phyloP scores from a whole-genome alignment of 2,797 vertebrate genomes.

The Steatocranus sp. region DNA sequence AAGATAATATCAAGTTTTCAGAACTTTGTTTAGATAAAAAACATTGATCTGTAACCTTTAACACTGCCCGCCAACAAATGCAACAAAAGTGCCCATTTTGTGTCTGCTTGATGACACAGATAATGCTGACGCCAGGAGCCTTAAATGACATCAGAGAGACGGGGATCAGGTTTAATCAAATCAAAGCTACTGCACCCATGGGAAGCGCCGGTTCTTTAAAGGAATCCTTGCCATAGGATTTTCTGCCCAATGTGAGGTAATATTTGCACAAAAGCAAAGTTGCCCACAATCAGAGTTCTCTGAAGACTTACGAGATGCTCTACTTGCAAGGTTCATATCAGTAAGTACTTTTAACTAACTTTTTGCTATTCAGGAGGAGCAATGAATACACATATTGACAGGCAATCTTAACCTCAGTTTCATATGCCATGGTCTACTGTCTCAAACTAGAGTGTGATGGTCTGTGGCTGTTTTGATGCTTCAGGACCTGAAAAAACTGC shows the following conservation, averaged over 20 bases:
- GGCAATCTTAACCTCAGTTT: not conserved
- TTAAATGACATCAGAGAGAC: conserved; percentile 55
- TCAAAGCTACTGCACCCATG: conserved; percentile 42
- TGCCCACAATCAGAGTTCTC: not conserved
- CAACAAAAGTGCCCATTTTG: conserved; percentile 52
- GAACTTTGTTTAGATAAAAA: conserved; percentile 47
- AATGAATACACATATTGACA: not conserved
- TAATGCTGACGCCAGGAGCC: conserved; percentile 57
- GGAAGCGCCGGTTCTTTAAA: conserved; percentile 1
- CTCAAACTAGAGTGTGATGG: not conserved
- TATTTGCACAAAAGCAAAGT: not conserved
- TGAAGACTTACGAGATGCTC: not conserved
- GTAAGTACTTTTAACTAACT: not conserved
- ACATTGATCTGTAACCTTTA: conserved; percentile 49
- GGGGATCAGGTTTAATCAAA: conserved; percentile 56
- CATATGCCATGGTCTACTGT: not conserved
- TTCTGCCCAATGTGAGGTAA: not conserved
- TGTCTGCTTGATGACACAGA: conserved; percentile 61
- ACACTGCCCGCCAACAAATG: conserved; percentile 22
- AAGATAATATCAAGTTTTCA: conserved; percentile 54
- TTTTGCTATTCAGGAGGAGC: not conserved
- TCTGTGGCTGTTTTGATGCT: not conserved
- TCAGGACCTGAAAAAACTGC: not conserved
- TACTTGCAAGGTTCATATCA: not conserved
- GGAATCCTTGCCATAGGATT: not conserved